A percentile compares a stretch with the other conserved stretches of the same genome.
Evolutionary conservation across 2,888 invertebrate species (phyloP).

Genomic region (Brenthis hecate): DNA sequence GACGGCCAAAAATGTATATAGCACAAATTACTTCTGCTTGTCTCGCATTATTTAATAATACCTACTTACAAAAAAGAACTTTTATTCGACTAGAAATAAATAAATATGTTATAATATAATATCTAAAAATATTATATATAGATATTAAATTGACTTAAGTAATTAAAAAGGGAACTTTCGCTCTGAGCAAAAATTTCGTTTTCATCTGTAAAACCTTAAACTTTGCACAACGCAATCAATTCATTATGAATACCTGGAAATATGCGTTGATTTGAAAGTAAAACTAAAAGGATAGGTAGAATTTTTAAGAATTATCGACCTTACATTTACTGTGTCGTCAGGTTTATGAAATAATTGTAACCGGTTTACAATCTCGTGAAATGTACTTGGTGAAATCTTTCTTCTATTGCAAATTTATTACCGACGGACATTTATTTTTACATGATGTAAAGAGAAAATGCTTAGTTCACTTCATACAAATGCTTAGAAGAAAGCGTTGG

Average conservation of each 20-base stretch:
- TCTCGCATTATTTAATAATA: no score
- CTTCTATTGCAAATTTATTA: conserved; percentile 17
- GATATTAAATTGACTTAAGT: no score
- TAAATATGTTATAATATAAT: no score
- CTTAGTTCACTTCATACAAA: conserved; percentile 1
- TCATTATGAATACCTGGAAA: conserved; percentile 10
- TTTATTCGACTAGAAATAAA: no score
- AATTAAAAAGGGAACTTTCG: background rate
- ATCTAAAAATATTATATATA: no score
- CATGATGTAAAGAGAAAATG: conserved; percentile 14
- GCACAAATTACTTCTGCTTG: no score
- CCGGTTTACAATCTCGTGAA: conserved; percentile 30
- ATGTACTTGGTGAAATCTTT: conserved; percentile 26
- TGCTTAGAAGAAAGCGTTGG: no score
- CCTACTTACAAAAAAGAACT: no score
- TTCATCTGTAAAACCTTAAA: background rate
- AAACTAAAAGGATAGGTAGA: conserved; percentile 9
- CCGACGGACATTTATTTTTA: conserved; percentile 14
- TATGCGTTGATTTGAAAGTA: conserved; percentile 18
- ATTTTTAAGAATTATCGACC: conserved; percentile 30
- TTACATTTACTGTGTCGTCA: conserved; percentile 21
- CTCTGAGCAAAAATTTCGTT: background rate
- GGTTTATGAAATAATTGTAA: conserved; percentile 32
- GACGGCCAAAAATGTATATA: no score
- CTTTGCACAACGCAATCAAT: background rate